Evolutionary conservation across 53 echinoderm and acorn worm species (phyloP), one percentile per base, ranked within the genome.

Genomic region (Henricia sp.): DNA sequence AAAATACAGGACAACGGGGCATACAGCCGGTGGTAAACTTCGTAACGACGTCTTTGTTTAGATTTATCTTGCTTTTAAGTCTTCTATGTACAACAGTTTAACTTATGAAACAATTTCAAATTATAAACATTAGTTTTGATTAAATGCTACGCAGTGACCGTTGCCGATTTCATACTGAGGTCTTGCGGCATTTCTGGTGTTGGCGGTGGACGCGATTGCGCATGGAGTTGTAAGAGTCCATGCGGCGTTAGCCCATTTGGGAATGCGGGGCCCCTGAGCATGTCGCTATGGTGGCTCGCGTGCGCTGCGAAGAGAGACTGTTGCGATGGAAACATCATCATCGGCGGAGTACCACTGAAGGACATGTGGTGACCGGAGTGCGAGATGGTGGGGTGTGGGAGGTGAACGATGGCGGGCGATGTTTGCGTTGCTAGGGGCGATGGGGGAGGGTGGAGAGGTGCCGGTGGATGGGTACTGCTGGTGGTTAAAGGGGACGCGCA

Each of bases 151-250:
- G 95, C 95, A 9, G 96, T 91, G 37, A 96, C 96, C 14, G 96
- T 93, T 32, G 89, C 96, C 8, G 96, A 92, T 80, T 96, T 96
- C 91, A 96, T 77, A 40, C 93, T 93, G 52, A 96, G 78, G 52
- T 96, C 96, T 64, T 96, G 96, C 35, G 96, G 96, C 84, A 93
- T 89, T 40, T 96, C 96, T 10, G 77, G 83, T 17, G 77, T 70
- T 21, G 91, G 88, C 48, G 90, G 88, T 5, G 92, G 70, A 13
- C 86, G 58, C 17, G 86, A 71, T 32, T 86, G 84, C 14, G 86
- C 65, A 38, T 85, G 90, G 37, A 89, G 84, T n/a, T 89, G 89
- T 30, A 91, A 71, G 64, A 84, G 89, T 68, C 91, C 93, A 23
- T 68, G 93, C 25, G 67, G 91, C 37, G 68, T 82, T 60, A 88